Evolutionary conservation across 2,113 vertebrate species (phyloP).

Genomic region (Sebastes schlegelii): DNA sequence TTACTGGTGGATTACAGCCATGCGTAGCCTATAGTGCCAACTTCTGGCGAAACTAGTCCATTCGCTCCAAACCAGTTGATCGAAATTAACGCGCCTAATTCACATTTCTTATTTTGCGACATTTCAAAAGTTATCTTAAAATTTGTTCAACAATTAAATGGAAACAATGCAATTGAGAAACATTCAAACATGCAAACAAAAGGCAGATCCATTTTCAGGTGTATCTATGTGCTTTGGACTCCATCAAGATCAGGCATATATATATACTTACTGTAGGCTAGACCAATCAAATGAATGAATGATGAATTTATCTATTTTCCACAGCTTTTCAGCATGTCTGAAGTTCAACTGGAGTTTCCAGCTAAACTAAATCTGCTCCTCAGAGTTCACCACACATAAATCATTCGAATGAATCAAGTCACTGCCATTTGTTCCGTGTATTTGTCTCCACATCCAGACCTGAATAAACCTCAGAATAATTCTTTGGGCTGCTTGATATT

Average conservation of each 20-base stretch:
- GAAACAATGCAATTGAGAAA: neutral
- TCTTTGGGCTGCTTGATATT: conserved; percentile 12
- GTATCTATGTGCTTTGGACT: neutral
- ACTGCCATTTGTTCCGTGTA: conserved; percentile 13
- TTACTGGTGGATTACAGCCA: too few relatives aligned
- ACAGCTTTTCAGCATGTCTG: conserved; percentile 22
- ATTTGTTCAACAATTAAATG: too few relatives aligned
- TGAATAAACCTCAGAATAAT: conserved; percentile 43
- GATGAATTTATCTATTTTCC: conserved; percentile 52
- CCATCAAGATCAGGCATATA: conserved; percentile 12
- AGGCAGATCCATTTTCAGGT: neutral
- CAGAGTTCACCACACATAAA: conserved; percentile 28
- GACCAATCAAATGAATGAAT: conserved; percentile 23
- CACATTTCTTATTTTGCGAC: too few relatives aligned
- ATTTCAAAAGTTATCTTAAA: too few relatives aligned
- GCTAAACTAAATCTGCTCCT: conserved; percentile 16
- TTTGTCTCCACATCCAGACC: conserved; percentile 17
- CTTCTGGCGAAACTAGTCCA: too few relatives aligned
- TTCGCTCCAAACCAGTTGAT: too few relatives aligned
- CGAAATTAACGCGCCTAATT: too few relatives aligned
- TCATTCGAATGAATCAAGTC: conserved; percentile 39
- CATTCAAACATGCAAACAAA: neutral
- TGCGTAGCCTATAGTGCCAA: too few relatives aligned
- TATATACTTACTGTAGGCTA: neutral
- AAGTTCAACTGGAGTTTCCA: conserved; percentile 55